Evolutionary conservation across 1,140 invertebrate species (phyloP).

Genomic region (Episyrphus balteatus): DNA sequence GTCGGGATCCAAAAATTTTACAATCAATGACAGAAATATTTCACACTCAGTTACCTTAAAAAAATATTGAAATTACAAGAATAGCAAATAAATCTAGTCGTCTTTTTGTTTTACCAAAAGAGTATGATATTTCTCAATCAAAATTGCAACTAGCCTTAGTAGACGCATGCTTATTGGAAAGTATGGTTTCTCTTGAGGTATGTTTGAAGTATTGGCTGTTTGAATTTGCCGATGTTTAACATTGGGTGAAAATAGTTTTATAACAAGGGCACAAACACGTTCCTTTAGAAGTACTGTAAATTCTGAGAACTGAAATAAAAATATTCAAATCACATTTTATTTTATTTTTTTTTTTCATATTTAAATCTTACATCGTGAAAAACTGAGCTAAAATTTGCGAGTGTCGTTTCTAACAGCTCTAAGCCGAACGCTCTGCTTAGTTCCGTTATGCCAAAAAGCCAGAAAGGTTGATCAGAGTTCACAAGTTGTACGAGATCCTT

Average conservation of each 20-base stretch:
- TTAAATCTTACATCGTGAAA: conserved; percentile 69
- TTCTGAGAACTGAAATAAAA: conserved; percentile 66
- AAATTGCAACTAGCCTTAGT: conserved; percentile 80
- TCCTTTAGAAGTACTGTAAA: conserved; percentile 94
- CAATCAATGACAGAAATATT: conserved; percentile 92
- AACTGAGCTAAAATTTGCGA: conserved; percentile 81
- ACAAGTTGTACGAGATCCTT: conserved; percentile 92
- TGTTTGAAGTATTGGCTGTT: conserved; percentile 40
- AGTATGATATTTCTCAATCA: conserved; percentile 88
- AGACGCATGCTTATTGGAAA: conserved; percentile 95
- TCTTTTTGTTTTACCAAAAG: conserved; percentile 53
- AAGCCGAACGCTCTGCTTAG: conserved; percentile 95
- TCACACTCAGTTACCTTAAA: conserved; percentile 91
- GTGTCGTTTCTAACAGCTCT: conserved; percentile 85
- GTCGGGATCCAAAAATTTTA: conserved; percentile 94
- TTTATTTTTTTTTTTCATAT: background rate
- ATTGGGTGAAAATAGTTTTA: conserved; percentile 95
- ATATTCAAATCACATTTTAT: conserved; percentile 1
- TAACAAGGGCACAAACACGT: conserved; percentile 91
- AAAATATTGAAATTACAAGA: conserved; percentile 7
- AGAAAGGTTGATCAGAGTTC: conserved; percentile 90
- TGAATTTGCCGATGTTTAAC: conserved; percentile 70
- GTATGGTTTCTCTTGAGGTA: conserved; percentile 75
- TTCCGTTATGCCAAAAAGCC: conserved; percentile 90
- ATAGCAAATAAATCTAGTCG: conserved; percentile 5